A percentile compares a stretch with the other conserved stretches of the same genome.
Evolutionary conservation across 2,113 vertebrate genomes (phyloP).

Genomic region (Nothocercus julius): DNA sequence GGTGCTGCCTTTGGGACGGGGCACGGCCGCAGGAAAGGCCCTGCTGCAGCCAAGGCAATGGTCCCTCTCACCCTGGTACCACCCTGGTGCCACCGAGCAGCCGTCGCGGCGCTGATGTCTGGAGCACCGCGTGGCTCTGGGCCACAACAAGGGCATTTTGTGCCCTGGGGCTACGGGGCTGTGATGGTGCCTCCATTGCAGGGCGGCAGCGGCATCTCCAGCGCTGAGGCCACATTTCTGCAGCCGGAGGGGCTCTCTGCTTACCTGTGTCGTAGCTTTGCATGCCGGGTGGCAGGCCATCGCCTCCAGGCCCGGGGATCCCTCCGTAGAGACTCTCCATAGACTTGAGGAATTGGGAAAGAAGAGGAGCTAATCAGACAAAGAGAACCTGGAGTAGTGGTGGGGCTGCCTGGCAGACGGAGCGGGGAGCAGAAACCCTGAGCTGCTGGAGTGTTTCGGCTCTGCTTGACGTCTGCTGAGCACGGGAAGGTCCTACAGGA

Average conservation of each 20-base stretch:
- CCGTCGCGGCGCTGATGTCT: neutral
- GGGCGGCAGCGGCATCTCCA: rapidly evolving
- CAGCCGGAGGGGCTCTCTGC: neutral
- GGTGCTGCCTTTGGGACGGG: neutral
- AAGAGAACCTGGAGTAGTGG: neutral
- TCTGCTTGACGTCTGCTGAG: neutral
- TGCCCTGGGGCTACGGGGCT: neutral
- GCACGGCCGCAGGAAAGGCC: neutral
- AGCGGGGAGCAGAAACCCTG: rapidly evolving
- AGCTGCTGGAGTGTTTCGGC: neutral
- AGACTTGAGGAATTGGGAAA: slow-evolving; percentile 70
- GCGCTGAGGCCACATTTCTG: neutral
- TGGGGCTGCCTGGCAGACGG: neutral
- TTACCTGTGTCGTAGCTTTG: slow-evolving; percentile 78
- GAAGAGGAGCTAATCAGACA: neutral
- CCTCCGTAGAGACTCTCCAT: slow-evolving; percentile 89
- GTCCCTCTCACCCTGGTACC: neutral
- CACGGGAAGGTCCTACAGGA: neutral
- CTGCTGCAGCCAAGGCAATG: neutral
- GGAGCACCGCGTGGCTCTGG: neutral
- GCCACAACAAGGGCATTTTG: neutral
- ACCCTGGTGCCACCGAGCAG: neutral
- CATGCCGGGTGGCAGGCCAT: slow-evolving; percentile 31
- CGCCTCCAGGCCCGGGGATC: slow-evolving; percentile 72
- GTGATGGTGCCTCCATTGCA: neutral